These are phyloP conservation scores for Ornithoptera priamus DNA, from an alignment of 2,888 invertebrate genomes.

Conservation along the genomic window DNA sequence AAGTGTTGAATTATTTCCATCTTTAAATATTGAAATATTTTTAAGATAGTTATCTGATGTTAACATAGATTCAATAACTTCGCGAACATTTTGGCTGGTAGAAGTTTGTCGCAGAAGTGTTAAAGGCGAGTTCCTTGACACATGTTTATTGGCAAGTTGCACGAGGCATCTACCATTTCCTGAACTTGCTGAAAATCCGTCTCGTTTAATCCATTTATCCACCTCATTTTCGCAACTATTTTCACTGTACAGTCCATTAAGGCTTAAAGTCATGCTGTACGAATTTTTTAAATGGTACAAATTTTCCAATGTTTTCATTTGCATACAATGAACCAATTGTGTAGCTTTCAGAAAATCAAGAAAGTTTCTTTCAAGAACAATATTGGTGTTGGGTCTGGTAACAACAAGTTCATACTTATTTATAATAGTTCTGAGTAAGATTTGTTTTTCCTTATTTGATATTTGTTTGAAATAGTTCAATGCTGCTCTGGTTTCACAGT, in stretches of 20 bases:
- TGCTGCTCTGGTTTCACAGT: conserved; percentile 62
- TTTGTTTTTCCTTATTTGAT: conserved; percentile 50
- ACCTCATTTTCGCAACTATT: conserved; percentile 43
- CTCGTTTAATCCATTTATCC: conserved; percentile 44
- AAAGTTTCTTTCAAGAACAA: conserved; percentile 63
- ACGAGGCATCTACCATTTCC: conserved; percentile 52
- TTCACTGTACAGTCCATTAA: conserved; percentile 61
- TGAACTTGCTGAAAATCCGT: conserved; percentile 46
- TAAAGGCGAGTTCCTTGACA: conserved; percentile 46
- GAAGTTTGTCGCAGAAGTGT: conserved; percentile 56
- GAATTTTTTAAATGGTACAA: conserved; percentile 70
- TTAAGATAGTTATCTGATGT: conserved; percentile 38
- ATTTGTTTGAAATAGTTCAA: conserved; percentile 60
- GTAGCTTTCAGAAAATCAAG: conserved; percentile 72
- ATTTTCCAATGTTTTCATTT: conserved; percentile 57
- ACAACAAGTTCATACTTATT: conserved; percentile 70
- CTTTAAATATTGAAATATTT: conserved; percentile 47
- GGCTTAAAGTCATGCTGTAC: conserved; percentile 49
- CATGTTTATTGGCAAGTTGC: conserved; percentile 48
- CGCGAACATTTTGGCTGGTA: conserved; percentile 54
- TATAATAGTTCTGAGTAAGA: conserved; percentile 55
- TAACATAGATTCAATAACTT: conserved; percentile 58
- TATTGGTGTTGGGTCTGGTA: conserved; percentile 43
- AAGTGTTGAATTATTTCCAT: conserved; percentile 55
- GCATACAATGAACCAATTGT: conserved; percentile 47